phyloP scores from a whole-genome alignment of 2,888 invertebrate genomes.

The Adelognathus sp. region DNA sequence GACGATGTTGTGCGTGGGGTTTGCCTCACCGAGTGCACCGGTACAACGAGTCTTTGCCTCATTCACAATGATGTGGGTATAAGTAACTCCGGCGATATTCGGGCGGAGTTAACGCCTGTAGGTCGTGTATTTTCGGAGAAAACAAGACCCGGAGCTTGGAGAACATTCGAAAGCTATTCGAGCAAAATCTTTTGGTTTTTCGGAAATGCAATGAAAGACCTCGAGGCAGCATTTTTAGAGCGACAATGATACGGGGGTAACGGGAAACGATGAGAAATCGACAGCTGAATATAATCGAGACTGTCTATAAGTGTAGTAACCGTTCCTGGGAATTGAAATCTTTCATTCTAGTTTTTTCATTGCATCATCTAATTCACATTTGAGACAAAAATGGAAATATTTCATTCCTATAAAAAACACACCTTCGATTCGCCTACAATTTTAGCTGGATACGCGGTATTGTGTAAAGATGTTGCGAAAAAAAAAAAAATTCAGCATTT shows the following conservation, averaged over 20 bases:
- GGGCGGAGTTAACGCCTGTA: conserved; percentile 13
- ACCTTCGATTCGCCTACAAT: too few species aligned
- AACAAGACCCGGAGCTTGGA: not conserved
- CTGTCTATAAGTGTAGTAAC: too few species aligned
- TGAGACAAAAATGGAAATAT: too few species aligned
- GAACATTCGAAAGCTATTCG: not conserved
- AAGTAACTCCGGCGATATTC: conserved; percentile 11
- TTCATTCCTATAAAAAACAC: too few species aligned
- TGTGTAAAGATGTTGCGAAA: too few species aligned
- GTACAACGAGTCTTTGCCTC: conserved; percentile 29
- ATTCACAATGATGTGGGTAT: conserved; percentile 1
- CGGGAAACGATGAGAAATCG: too few species aligned
- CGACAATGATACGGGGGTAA: not conserved
- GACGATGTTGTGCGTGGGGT: conserved; percentile 43
- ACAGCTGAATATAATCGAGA: too few species aligned
- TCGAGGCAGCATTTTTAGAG: not conserved
- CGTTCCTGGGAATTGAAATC: too few species aligned
- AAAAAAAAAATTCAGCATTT: too few species aligned
- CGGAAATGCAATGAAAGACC: not conserved
- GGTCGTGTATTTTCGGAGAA: conserved; percentile 49
- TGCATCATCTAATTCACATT: too few species aligned
- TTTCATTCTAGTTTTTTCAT: too few species aligned
- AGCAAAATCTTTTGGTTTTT: not conserved
- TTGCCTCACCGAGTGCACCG: conserved; percentile 9
- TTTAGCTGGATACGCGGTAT: too few species aligned